Conservation (phyloP, 2,113 vertebrate genomes). For the Noctilio leporinus region DNA sequence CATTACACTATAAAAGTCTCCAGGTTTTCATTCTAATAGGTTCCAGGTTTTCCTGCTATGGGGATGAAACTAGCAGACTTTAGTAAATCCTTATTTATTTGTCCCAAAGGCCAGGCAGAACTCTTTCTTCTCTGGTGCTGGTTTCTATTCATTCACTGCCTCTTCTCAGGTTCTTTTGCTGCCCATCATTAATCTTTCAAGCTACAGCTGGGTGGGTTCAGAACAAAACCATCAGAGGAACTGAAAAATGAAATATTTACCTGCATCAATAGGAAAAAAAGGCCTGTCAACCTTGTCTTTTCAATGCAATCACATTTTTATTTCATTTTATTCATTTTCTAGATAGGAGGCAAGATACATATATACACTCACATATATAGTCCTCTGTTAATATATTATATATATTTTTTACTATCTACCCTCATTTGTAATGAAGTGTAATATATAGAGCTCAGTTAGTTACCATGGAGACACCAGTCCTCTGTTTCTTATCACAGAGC, state of each 20-base stretch:
- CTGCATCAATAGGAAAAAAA: conserved; percentile 16
- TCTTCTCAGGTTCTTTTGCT: conserved; percentile 53
- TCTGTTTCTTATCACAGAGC: conserved; percentile 87
- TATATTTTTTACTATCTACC: conserved; percentile 81
- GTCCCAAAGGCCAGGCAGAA: conserved; percentile 52
- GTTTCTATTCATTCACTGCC: conserved; percentile 56
- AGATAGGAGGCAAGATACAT: conserved; percentile 72
- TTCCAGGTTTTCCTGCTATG: conserved; percentile 49
- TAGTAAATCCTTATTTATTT: conserved; percentile 67
- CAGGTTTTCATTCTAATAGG: conserved; percentile 57
- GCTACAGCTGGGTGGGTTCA: conserved; percentile 58
- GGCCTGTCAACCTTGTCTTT: conserved; percentile 69
- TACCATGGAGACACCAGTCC: conserved; percentile 88
- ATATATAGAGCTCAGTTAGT: conserved; percentile 88
- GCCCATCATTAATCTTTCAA: conserved; percentile 67
- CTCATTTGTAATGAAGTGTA: conserved; percentile 87
- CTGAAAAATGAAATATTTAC: conserved; percentile 67
- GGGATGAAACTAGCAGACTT: conserved; percentile 41
- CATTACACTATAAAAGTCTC: conserved; percentile 42
- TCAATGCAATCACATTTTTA: conserved; percentile 65
- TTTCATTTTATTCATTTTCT: conserved; percentile 72
- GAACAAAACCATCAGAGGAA: conserved; percentile 64
- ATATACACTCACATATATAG: not conserved
- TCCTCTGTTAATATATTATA: conserved; percentile 70
- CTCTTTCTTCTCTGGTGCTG: conserved; percentile 51